Evolutionary conservation across 2,888 invertebrate genomes (phyloP), one percentile per base, ranked within the genome.

Genomic region (Lacanobia wlatinum): DNA sequence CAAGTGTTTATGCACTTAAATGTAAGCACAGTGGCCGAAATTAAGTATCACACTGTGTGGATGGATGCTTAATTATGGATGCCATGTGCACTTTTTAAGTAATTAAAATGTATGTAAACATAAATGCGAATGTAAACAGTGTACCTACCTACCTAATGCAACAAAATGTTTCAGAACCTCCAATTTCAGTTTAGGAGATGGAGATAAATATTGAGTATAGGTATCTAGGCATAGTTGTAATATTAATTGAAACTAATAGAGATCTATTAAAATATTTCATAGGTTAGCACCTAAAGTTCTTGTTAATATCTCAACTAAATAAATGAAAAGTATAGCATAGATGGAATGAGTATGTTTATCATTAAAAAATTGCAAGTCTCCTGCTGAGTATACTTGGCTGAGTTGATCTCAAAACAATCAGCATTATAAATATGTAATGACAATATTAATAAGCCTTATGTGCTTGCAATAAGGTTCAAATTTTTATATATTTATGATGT

Each of bases 331-430:
- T 67, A 16, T 21, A 59, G 50, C 14, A 53, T 48, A 28, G 23
- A 23, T n/a, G 56, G 21, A 43, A 67, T 59, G 21, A 43, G 38
- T 52, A 6, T 46, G 10, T 50, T 40, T 16, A 48, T 23, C 38
- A 55, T 59, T 46, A 7, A 28, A 48, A 34, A 68, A 62, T n/a
- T 70, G 40, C 46, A 67, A 64, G 53, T 69, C 60, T 53, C 38
- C 21, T 52, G 52, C 18, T 59, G 46, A 43, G 34, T 46, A 65
- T 70, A 53, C 28, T 77, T 75, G 75, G 68, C 60, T 64, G 68
- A 76, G 76, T 78, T 85, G 85, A 84, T 84, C 84, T 84, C 85
- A 81, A 73, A 50, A 64, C 66, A 72, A 78, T 78, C 76, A 53
- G 70, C 84, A 77, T 85, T 81, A 85, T 78, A 80, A 78, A 78